Conservation (phyloP, 2,888 invertebrate genomes). For the Thalpophila matura region DNA sequence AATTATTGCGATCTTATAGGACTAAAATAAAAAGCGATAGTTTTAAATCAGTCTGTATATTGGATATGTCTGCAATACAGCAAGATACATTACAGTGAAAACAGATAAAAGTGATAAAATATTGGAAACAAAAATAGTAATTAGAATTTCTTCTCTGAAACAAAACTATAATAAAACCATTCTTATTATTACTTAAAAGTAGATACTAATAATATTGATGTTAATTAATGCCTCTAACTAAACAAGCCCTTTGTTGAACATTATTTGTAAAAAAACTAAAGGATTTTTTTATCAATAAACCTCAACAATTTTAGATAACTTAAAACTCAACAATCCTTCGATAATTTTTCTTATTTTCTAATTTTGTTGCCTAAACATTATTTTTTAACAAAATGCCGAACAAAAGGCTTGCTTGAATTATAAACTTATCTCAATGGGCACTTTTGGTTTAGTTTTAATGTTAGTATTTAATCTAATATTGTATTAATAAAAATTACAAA, state of each 20-base stretch:
- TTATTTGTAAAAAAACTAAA: slow-evolving; percentile 84
- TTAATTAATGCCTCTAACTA: slow-evolving; percentile 89
- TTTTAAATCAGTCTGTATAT: slow-evolving; percentile 91
- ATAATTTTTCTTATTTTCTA: slow-evolving; percentile 88
- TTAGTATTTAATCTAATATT: slow-evolving; percentile 89
- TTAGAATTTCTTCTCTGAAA: slow-evolving; percentile 90
- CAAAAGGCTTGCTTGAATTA: slow-evolving; percentile 88
- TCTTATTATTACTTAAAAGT: slow-evolving; percentile 88
- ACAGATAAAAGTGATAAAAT: slow-evolving; percentile 90
- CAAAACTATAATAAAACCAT: slow-evolving; percentile 90
- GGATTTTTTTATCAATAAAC: slow-evolving; percentile 82
- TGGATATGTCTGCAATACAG: slow-evolving; percentile 92
- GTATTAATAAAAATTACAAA: slow-evolving; percentile 89
- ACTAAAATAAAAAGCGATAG: slow-evolving; percentile 72
- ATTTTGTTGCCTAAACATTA: slow-evolving; percentile 90
- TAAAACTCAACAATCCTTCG: slow-evolving; percentile 88
- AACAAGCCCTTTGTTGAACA: slow-evolving; percentile 88
- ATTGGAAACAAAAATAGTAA: slow-evolving; percentile 91
- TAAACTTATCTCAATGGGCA: slow-evolving; percentile 91
- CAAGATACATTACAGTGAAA: slow-evolving; percentile 91
- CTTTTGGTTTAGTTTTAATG: slow-evolving; percentile 91
- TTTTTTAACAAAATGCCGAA: slow-evolving; percentile 85
- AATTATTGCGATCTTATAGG: background rate
- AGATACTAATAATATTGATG: slow-evolving; percentile 88
- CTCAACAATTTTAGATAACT: slow-evolving; percentile 89